Conservation (phyloP, 2,888 invertebrate species). For the Nephrotoma appendiculata region DNA sequence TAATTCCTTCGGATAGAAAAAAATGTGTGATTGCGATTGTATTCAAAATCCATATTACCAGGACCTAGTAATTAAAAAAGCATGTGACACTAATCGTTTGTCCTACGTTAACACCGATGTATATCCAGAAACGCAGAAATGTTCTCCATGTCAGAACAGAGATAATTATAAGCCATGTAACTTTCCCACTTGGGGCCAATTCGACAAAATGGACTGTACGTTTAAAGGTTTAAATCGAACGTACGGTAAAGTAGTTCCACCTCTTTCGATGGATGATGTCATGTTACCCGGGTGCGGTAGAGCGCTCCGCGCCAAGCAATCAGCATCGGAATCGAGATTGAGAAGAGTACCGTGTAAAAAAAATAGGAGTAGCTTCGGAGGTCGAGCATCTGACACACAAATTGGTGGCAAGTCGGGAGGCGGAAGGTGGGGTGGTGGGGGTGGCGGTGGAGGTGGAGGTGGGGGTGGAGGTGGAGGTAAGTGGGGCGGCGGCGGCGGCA, state of each 20-base stretch:
- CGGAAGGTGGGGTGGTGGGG: not conserved
- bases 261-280: not conserved
- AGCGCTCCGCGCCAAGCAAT: not conserved
- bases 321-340: not conserved
- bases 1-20: not conserved
- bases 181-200: not conserved
- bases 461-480: not conserved
- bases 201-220: not conserved
- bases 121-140: not conserved
- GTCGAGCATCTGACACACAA: not conserved
- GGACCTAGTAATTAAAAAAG: not conserved
- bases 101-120: not conserved
- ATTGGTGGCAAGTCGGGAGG: not conserved
- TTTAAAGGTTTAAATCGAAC: not conserved
- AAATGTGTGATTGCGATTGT: not conserved
- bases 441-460: not conserved
- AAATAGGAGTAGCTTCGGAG: not conserved
- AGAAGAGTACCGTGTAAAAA: not conserved
- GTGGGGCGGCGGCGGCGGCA: not conserved
- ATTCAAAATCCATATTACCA: not conserved
- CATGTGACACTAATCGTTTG: not conserved
- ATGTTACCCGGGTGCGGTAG: not conserved
- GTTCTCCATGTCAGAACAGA: not conserved
- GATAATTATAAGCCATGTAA: not conserved
- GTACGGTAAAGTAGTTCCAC: not conserved